These are phyloP conservation scores for Etia nguti DNA, from an alignment of 2,113 vertebrate species.

Conservation along the genomic window DNA sequence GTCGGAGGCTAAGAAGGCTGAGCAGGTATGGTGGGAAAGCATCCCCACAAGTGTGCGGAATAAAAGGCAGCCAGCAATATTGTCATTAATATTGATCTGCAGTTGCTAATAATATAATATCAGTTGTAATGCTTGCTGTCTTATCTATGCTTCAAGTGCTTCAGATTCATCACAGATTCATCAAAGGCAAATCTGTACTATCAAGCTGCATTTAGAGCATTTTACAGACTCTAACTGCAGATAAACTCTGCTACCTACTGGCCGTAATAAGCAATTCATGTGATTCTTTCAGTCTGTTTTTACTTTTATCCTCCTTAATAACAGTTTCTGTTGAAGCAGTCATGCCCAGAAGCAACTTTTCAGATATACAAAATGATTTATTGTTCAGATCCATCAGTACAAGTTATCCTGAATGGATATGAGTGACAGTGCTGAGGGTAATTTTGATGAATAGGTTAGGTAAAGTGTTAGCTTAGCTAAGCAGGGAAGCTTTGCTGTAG, in stretches of 20 bases:
- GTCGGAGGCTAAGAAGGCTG: conserved; percentile 79
- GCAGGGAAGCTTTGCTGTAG: background rate
- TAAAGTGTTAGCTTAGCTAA: background rate
- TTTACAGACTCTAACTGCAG: background rate
- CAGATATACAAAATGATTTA: background rate
- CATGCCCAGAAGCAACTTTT: background rate
- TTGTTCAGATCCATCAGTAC: background rate
- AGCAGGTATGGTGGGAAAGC: conserved; percentile 76
- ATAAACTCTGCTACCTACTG: conserved; percentile 43
- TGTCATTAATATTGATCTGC: background rate
- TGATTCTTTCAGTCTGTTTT: background rate
- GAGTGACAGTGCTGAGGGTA: background rate
- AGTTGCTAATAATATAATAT: background rate
- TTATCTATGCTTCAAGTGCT: background rate
- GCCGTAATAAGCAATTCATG: background rate
- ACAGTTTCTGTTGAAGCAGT: background rate
- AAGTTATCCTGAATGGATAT: background rate
- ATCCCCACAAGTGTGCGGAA: background rate
- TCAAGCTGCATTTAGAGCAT: background rate
- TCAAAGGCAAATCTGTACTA: background rate
- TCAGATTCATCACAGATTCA: background rate
- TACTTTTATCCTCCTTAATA: background rate
- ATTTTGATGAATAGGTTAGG: background rate
- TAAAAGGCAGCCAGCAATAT: background rate
- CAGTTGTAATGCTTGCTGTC: background rate